Evolutionary conservation across 2,797 vertebrate genomes (phyloP), one percentile per base, ranked within the genome.

Genomic region (Taeniopygia guttata): DNA sequence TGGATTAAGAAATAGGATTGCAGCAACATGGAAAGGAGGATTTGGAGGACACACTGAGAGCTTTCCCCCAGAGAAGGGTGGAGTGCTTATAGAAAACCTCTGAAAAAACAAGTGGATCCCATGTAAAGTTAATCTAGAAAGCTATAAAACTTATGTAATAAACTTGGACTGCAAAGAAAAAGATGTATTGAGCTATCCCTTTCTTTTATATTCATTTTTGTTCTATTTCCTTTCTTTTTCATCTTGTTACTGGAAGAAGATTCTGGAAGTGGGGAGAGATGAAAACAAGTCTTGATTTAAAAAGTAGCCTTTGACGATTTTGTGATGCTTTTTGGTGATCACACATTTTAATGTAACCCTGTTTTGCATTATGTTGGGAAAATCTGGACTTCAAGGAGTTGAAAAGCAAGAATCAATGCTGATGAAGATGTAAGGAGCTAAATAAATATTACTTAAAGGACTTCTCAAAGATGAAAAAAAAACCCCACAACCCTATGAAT

Each of bases 401-500:
- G 62, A 88, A 95, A 94, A 85, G 84, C 79, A 88, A 96, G 79
- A 94, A 94, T 92, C 73, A 79, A 16, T 86, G 69, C 84, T 92
- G 84, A 87, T 93, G 91, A 93, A 94, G 82, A 95, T 93, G 69
- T 83, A 62, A 89, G 52, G 56, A 92, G 25, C 84, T 92, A 95
- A 94, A 94, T 94, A 95, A 96, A 90, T 93, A 93, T 73, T 92
- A 49, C 79, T 96, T 90, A 76, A 93, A 96, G 76, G 43, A 93
- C 73, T 95, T 92, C 81, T 96, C 64, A 85, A 93, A 94, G 60
- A 46, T 56, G 10, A 17, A 51, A 40, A 72, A 49, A 52, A 1
- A 0, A 5, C 16, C 16, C n/a, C 19, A 20, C 59, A 89, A 14
- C 51, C 32, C 68, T 74, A 19, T 86, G 87, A 94, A 95, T 95